Base-by-base conservation (phyloP, 2,888 invertebrate species). In the Nemotelus pantherinus region DNA sequence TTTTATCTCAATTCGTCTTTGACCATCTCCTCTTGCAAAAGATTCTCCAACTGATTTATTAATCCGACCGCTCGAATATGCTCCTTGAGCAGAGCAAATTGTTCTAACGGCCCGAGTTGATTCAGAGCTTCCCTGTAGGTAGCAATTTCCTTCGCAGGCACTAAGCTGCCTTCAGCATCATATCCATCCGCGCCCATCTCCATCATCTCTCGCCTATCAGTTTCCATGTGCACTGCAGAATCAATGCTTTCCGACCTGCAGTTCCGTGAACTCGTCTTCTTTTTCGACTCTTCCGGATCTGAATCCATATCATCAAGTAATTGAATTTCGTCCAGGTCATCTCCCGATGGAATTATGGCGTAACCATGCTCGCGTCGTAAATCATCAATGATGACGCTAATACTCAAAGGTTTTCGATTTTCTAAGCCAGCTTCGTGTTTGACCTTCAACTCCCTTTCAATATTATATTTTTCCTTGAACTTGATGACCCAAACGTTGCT, bases 61-160 rank as follows among this genome's bases (percentile, higher is more conserved):
- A 77, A 65, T 43, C 77, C 77, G 47, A 71, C 72, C 45, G 71
- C 77, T 43, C 77, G 71, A 41, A 72, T 39, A 47, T 77, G 53
- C 41, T 63, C 71, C n/a, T 57, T 71, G 2, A 63, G 5, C 41
- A 77, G 25, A 10, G 70, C 70, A 43, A 77, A 77, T 48, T 77
- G 57, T 53, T 77, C 77, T 71, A 77, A 5, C 9, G 77, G 77
- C 2, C 70, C 77, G 44, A 77, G 70, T n/a, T 70, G 50, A n/a
- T 63, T 74, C 10, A 74, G 43, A 0, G 74, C 74, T 7, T 74
- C 63, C 41, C 43, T 74, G 41, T 74, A 74, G 10, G 2, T 63
- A 5, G 25, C 41, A n/a, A 74, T 63, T 39, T 74, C 60, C 6
- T 47, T 41, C 4, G 60, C 74, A 47, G 3, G n/a, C 39, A 45